Conservation (phyloP, 2,888 invertebrate species). For the Urechis unicinctus region DNA sequence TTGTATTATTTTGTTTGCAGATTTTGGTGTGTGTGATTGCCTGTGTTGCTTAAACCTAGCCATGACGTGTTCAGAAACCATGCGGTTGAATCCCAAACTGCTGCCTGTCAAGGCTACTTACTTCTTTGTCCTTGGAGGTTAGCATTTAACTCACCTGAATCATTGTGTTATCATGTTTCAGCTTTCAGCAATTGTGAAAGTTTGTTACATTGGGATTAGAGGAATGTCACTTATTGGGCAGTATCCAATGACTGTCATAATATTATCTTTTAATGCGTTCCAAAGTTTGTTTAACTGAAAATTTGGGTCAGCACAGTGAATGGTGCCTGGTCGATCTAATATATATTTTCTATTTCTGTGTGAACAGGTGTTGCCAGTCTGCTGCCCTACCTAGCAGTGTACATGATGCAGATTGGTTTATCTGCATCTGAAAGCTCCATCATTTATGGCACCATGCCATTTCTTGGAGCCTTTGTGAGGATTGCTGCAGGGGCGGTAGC, state of each 20-base stretch:
- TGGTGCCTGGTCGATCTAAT: too few relatives aligned
- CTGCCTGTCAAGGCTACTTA: constrained; percentile 80
- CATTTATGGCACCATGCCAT: constrained; percentile 72
- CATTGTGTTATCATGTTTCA: too few relatives aligned
- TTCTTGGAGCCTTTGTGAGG: constrained; percentile 72
- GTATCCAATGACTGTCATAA: too few relatives aligned
- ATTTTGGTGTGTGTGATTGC: too few relatives aligned
- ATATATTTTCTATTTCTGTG: constrained; percentile 1
- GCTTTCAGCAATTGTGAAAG: too few relatives aligned
- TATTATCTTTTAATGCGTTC: too few relatives aligned
- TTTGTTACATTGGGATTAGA: too few relatives aligned
- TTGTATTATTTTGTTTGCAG: too few relatives aligned
- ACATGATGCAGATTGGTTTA: constrained; percentile 69
- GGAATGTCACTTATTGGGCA: too few relatives aligned
- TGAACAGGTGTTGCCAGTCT: constrained; percentile 73
- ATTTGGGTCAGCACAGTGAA: too few relatives aligned
- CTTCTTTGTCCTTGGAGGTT: constrained; percentile 65
- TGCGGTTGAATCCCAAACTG: constrained; percentile 60
- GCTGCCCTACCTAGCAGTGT: constrained; percentile 73
- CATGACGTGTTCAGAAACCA: not conserved
- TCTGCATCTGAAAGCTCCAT: constrained; percentile 68
- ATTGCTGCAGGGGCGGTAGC: constrained; percentile 71
- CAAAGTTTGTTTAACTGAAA: too few relatives aligned
- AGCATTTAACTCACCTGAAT: constrained; percentile 2
- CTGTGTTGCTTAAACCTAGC: not conserved